Percentiles rank a stretch among this genome's conserved stretches.
Evolutionary conservation across 2,113 vertebrate genomes (phyloP).

Genomic region (Pluvianellus socialis): DNA sequence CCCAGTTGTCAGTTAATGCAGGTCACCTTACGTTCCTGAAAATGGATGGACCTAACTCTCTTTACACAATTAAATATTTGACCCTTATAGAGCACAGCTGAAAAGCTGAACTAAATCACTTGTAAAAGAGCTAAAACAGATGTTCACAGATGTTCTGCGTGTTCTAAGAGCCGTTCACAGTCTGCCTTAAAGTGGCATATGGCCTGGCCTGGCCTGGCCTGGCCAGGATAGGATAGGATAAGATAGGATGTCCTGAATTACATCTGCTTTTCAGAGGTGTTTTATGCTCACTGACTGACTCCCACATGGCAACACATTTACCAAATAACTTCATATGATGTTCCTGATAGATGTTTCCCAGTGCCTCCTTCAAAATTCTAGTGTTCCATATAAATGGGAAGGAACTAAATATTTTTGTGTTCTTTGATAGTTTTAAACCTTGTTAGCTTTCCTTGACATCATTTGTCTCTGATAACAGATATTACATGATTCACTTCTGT

Average conservation of each 20-base stretch:
- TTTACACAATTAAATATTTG: background rate
- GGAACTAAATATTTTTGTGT: background rate
- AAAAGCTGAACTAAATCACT: background rate
- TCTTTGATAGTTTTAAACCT: background rate
- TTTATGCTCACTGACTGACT: background rate
- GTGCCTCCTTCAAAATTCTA: background rate
- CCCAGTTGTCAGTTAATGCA: background rate
- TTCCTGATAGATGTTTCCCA: background rate
- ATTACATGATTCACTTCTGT: background rate
- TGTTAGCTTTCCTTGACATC: background rate
- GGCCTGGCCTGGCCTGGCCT: too few relatives aligned
- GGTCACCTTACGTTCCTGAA: background rate
- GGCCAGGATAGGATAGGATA: background rate
- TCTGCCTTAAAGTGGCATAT: background rate
- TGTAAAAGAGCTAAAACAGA: background rate
- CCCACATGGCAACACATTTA: background rate
- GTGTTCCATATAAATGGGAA: background rate
- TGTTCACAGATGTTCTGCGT: background rate
- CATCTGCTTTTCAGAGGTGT: background rate
- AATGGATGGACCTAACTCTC: background rate
- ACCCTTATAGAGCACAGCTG: background rate
- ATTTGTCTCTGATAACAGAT: background rate
- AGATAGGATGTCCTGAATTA: background rate
- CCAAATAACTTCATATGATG: background rate
- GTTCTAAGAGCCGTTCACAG: background rate